phyloP scores from a whole-genome alignment of 2,888 invertebrate genomes.

The Eucera pruinosa region DNA sequence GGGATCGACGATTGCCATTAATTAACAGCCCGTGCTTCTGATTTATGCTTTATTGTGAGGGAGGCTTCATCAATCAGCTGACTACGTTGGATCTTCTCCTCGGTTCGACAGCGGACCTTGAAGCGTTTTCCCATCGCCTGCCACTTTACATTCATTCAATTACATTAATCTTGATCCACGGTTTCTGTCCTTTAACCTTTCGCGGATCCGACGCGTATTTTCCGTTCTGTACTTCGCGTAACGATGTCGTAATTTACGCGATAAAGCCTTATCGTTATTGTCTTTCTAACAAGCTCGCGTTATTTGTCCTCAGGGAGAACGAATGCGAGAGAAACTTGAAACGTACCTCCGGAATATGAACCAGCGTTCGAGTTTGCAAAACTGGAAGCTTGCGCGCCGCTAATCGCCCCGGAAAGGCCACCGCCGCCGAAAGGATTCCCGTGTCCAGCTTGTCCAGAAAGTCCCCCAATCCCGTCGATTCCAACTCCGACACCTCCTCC shows the following conservation, averaged over 20 bases:
- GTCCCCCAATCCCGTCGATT: background rate
- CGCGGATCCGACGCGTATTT: background rate
- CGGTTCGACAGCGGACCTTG: slow-evolving; percentile 25
- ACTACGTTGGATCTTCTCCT: slow-evolving; percentile 3
- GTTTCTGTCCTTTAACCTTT: slow-evolving; percentile 18
- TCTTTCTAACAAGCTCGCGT: background rate
- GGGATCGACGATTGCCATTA: slow-evolving; percentile 46
- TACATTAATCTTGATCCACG: slow-evolving; percentile 2
- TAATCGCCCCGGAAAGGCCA: slow-evolving; percentile 32
- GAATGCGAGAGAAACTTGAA: too few species aligned
- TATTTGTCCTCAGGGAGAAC: too few species aligned
- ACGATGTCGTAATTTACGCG: background rate
- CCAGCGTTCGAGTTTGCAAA: slow-evolving; percentile 29
- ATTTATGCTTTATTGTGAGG: slow-evolving; percentile 59
- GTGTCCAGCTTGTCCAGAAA: background rate
- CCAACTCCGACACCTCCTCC: slow-evolving; percentile 44
- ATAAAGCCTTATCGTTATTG: background rate
- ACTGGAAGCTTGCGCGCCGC: slow-evolving; percentile 39
- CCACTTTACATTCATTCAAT: slow-evolving; percentile 15
- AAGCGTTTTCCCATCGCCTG: slow-evolving; percentile 12
- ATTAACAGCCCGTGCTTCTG: slow-evolving; percentile 52
- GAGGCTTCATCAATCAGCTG: slow-evolving; percentile 49
- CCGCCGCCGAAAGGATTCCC: background rate
- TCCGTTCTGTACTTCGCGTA: background rate
- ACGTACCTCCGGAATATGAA: slow-evolving; percentile 40